These are phyloP conservation scores for Drosophila dunni DNA, from an alignment of 1,140 invertebrate genomes.

Conservation along the genomic window DNA sequence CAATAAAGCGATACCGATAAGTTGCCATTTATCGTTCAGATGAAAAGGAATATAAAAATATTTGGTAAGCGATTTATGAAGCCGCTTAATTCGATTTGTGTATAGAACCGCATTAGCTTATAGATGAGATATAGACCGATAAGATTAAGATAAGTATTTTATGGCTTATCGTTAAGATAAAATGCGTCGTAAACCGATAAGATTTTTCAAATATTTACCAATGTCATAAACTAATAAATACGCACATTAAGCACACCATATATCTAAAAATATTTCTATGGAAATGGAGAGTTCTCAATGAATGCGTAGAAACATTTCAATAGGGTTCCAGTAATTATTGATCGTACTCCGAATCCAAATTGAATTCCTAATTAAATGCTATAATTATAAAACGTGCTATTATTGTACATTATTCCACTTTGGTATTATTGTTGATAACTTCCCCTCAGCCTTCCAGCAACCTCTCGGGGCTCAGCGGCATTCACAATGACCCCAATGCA, in stretches of 20 bases:
- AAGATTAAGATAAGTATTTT: constrained; percentile 38
- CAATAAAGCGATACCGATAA: no score
- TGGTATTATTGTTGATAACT: background rate
- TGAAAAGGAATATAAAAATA: no score
- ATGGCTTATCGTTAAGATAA: constrained; percentile 18
- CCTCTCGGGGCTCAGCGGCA: no score
- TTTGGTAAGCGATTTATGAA: no score
- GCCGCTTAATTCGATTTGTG: constrained; percentile 16
- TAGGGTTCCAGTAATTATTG: no score
- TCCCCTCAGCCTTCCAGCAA: background rate
- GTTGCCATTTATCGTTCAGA: no score
- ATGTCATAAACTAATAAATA: background rate
- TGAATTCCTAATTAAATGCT: background rate
- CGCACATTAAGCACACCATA: no score
- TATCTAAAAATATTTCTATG: no score
- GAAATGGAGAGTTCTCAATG: background rate
- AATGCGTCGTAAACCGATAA: constrained; percentile 4
- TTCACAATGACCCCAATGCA: constrained; percentile 20
- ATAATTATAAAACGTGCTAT: constrained; percentile 19
- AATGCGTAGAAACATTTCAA: no score
- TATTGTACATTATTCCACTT: background rate
- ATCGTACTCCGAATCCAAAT: background rate
- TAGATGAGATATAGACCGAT: constrained; percentile 13
- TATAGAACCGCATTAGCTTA: constrained; percentile 20
- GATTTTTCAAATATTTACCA: background rate